Conservation (phyloP, 1,140 invertebrate genomes). For the Drosophila athabasca region DNA sequence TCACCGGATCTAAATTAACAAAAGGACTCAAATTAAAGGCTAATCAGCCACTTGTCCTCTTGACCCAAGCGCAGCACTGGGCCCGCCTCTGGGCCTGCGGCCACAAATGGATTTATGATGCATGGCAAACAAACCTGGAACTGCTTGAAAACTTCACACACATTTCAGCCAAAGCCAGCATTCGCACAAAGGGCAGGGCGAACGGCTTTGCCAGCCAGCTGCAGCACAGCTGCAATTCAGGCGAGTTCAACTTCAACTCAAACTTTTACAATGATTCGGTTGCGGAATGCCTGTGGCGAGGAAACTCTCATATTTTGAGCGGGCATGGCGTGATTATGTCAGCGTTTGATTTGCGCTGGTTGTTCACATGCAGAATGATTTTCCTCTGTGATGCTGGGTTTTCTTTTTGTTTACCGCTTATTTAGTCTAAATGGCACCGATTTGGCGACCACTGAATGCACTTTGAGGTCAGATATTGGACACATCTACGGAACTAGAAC, state of each 20-base stretch:
- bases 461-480: too few relatives aligned
- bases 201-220: slow-evolving; percentile 16
- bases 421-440: too few relatives aligned
- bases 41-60: slow-evolving; percentile 70
- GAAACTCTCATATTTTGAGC: background rate
- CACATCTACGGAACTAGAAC: too few relatives aligned
- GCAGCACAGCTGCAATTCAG: slow-evolving; percentile 41
- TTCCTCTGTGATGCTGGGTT: too few relatives aligned
- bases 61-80: slow-evolving; percentile 44
- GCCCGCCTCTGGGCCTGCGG: slow-evolving; percentile 14
- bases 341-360: too few relatives aligned
- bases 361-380: too few relatives aligned
- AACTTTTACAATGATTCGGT: slow-evolving; percentile 49
- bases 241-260: slow-evolving; percentile 31
- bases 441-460: too few relatives aligned
- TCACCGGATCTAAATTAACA: slow-evolving; percentile 73
- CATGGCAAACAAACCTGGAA: slow-evolving; percentile 48
- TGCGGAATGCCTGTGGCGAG: background rate
- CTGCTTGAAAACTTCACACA: slow-evolving; percentile 69
- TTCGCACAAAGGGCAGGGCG: background rate
- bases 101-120: slow-evolving; percentile 73
- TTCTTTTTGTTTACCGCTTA: too few relatives aligned
- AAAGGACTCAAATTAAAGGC: slow-evolving; percentile 75
- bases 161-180: slow-evolving; percentile 25
- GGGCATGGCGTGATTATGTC: too few relatives aligned